Evolutionary conservation across 1,140 invertebrate genomes (phyloP), one percentile per base, ranked within the genome.

Genomic region (Diachasma alloeum): DNA sequence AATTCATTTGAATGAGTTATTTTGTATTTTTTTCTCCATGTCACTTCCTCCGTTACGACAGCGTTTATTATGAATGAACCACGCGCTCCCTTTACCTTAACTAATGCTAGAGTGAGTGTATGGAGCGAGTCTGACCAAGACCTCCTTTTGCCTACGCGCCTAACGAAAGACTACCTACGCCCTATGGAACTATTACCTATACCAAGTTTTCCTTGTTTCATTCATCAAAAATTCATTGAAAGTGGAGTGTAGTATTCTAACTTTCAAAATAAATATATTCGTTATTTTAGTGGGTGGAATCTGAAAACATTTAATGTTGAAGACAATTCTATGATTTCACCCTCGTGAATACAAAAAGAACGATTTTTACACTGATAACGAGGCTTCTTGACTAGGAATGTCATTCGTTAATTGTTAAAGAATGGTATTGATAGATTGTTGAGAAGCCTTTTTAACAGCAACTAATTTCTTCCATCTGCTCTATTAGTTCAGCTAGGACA

Each of bases 141-240:
- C 78, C 78, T 76, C 78, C 24, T 79, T 79, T 79, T 74, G 67
- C 78, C 78, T 79, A 79, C 78, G 72, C 78, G 37, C 56, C 36
- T 68, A 68, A 37, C 4, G 59, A 63, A 63, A 71, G 31, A 39
- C 74, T 46, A 69, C 74, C 67, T 70, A 37, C 74, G 44, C 46
- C 74, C 74, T 71, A 71, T 53, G 68, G 48, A 70, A 59, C 48
- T 56, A 42, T 76, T 72, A 26, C 24, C 24, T 63, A 26, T 63
- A 26, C 22, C 59, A 63, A 26, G 59, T 63, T 63, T 63, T 63
- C 59, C 59, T 63, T 10, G 48, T 53, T 53, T 19, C 48, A 53
- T 53, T 53, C 48, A 53, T 53, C 48, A 53, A 15, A 53, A 53
- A 53, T 53, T 17, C 48, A 53, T 53, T 53, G 48, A 53, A 17